Evolutionary conservation across 2,888 invertebrate genomes (phyloP).

Genomic region (Antheraea assamensis): DNA sequence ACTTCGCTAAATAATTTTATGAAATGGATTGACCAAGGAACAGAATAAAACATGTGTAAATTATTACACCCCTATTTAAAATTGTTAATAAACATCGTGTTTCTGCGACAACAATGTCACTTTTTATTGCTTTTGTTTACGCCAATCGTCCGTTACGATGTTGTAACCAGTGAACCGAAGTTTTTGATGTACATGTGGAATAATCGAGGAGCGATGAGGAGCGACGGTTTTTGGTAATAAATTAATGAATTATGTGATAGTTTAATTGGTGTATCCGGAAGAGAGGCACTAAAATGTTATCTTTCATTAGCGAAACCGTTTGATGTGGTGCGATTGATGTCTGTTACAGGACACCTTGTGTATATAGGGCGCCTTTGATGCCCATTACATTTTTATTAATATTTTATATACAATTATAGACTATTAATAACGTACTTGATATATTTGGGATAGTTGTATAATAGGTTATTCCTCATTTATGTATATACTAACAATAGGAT

Average conservation of each 20-base stretch:
- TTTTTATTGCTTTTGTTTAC: constrained; percentile 42
- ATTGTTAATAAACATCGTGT: constrained; percentile 21
- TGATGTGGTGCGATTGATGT: constrained; percentile 53
- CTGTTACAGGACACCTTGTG: constrained; percentile 51
- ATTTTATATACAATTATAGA: background rate
- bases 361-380: constrained; percentile 47
- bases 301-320: constrained; percentile 45
- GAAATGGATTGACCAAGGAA: background rate
- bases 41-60: background rate
- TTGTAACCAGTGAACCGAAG: constrained; percentile 37
- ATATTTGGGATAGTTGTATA: background rate
- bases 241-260: constrained; percentile 71
- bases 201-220: constrained; percentile 46
- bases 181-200: constrained; percentile 32
- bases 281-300: constrained; percentile 45
- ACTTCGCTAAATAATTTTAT: background rate
- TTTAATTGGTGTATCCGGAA: constrained; percentile 70
- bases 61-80: background rate
- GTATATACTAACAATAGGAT: no score
- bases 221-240: constrained; percentile 55
- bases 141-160: constrained; percentile 40
- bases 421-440: background rate
- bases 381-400: constrained; percentile 26
- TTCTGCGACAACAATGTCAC: constrained; percentile 44
- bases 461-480: background rate